phyloP scores from a whole-genome alignment of 1,140 invertebrate species.

The Pinna nobilis region DNA sequence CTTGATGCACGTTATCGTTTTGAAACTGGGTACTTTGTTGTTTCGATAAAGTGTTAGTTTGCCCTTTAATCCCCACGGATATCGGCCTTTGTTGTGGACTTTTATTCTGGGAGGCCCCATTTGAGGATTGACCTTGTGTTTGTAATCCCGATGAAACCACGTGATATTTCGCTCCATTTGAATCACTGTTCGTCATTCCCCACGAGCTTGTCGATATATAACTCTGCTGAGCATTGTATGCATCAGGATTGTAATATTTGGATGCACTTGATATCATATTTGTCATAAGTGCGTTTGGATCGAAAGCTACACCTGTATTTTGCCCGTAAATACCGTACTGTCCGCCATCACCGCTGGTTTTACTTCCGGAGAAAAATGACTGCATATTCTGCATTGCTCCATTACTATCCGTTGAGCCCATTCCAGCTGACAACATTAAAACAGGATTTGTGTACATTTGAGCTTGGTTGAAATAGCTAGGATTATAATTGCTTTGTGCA shows the following conservation, averaged over 20 bases:
- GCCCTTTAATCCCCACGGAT: not conserved
- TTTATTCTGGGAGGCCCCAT: too few species aligned
- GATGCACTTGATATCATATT: constrained; percentile 10
- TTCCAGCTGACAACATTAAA: constrained; percentile 24
- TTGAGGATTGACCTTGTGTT: too few species aligned
- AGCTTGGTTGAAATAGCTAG: not conserved
- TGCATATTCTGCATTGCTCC: not conserved
- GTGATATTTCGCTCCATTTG: too few species aligned
- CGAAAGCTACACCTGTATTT: not conserved
- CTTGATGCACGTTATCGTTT: too few species aligned
- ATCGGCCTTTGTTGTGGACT: too few species aligned
- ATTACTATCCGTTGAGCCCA: not conserved
- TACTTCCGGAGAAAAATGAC: not conserved
- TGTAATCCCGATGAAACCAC: too few species aligned
- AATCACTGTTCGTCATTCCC: too few species aligned
- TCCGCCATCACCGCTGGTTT: not conserved
- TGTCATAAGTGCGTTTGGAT: constrained; percentile 37
- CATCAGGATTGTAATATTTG: constrained; percentile 7
- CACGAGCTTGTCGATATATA: constrained; percentile 16
- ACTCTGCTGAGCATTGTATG: constrained; percentile 22
- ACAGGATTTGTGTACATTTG: constrained; percentile 23
- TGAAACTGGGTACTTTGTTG: not conserved
- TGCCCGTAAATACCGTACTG: not conserved
- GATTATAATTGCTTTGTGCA: too few species aligned
- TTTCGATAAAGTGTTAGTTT: not conserved